These are phyloP conservation scores for Xylocampa areola DNA, from an alignment of 2,888 invertebrate species.

Conservation along the genomic window DNA sequence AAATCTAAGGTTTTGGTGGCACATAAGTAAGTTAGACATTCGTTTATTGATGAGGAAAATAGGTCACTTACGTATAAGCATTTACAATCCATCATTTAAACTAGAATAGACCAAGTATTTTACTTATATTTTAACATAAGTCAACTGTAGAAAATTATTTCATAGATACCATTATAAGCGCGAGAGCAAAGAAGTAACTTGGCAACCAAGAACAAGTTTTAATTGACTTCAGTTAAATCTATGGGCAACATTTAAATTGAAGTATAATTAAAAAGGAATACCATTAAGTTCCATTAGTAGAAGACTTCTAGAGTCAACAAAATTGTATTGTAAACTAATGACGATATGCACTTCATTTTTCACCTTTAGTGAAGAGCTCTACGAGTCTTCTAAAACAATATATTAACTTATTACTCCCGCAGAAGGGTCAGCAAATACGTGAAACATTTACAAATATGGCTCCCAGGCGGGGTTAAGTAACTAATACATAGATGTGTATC, in stretches of 20 bases:
- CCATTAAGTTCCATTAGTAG: conserved; percentile 6
- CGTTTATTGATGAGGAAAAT: too few species aligned
- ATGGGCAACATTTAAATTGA: conserved; percentile 34
- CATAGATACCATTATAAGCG: conserved; percentile 46
- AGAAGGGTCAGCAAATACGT: conserved; percentile 41
- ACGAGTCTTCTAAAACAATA: conserved; percentile 38
- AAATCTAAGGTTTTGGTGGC: too few species aligned
- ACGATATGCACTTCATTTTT: conserved; percentile 30
- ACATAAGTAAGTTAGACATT: too few species aligned
- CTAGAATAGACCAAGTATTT: too few species aligned
- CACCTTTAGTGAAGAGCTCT: background rate
- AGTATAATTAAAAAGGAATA: conserved; percentile 41
- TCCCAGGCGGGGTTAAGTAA: conserved; percentile 22
- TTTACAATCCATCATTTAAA: too few species aligned
- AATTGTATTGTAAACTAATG: conserved; percentile 25
- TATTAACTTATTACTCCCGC: conserved; percentile 26
- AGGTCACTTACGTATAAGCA: too few species aligned
- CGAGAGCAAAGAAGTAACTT: conserved; percentile 50
- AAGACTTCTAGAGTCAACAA: conserved; percentile 2
- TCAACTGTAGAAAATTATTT: conserved; percentile 45
- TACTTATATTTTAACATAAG: conserved; percentile 49
- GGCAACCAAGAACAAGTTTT: conserved; percentile 54
- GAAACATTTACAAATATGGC: conserved; percentile 43
- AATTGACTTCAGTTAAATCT: conserved; percentile 54
- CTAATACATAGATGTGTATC: conserved; percentile 49